Evolutionary conservation across 1,140 invertebrate genomes (phyloP), one percentile per base, ranked within the genome.

Genomic region (Chymomyza costata): DNA sequence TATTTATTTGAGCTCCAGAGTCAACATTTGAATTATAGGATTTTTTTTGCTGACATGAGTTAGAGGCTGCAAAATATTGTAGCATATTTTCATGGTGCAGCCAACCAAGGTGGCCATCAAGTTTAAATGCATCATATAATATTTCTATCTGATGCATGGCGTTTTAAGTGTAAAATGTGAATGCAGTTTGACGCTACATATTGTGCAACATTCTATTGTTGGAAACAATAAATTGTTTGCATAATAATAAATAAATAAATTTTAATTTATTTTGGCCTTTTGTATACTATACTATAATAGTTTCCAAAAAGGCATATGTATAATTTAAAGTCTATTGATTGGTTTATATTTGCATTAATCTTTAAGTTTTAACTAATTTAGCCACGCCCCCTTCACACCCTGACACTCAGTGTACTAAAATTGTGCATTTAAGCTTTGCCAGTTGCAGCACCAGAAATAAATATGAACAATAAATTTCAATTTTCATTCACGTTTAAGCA

Each of bases 191-290:
- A 52, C 45, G 17, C 2, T n/a, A n/a, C n/a, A n/a, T n/a, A n/a
- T n/a, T n/a, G n/a, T n/a, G n/a, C n/a, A n/a, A 18, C 19, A 28
- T 37, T 15, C 31, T n/a, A 5, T 25, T 25, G 21, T 25, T 8
- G n/a, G n/a, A n/a, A 66, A 57, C 71, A 71, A 76, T 76, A 76
- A 66, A 71, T 76, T 78, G n/a, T n/a, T n/a, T n/a, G n/a, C n/a
- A n/a, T n/a, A n/a, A n/a, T n/a, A n/a, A n/a, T n/a, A n/a, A n/a
- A n/a, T n/a, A n/a, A n/a, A n/a, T n/a, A n/a, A n/a, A n/a, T n/a
- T n/a, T n/a, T n/a, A n/a, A n/a, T n/a, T n/a, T n/a, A n/a, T n/a
- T n/a, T n/a, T n/a, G n/a, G n/a, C n/a, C n/a, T n/a, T n/a, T n/a
- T n/a, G n/a, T n/a, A n/a, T n/a, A n/a, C n/a, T n/a, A n/a, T n/a